A percentile compares a stretch with the other conserved stretches of the same genome.
phyloP scores from a whole-genome alignment of 2,797 vertebrate genomes.

The Girardinus metallicus region DNA sequence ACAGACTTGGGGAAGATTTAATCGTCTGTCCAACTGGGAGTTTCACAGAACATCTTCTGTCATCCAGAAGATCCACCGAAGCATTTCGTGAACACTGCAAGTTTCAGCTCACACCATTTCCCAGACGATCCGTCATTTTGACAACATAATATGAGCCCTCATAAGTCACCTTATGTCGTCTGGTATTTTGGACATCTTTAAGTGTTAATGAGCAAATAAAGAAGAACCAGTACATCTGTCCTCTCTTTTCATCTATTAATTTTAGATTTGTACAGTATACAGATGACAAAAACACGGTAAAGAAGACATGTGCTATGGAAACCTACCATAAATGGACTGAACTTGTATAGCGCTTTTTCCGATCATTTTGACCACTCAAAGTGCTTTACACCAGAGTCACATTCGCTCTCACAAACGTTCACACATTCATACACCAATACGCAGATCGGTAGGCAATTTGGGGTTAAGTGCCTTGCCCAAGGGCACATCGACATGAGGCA shows the following conservation, averaged over 20 bases:
- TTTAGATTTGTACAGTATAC: neutral
- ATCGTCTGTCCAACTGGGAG: neutral
- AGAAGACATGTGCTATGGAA: neutral
- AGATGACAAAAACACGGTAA: neutral
- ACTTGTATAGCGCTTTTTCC: too few relatives aligned
- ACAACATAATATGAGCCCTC: neutral
- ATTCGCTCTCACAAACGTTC: too few relatives aligned
- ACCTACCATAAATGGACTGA: neutral
- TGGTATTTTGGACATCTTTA: neutral
- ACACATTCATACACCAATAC: too few relatives aligned
- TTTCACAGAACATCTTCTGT: slow-evolving; percentile 10
- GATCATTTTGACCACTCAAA: too few relatives aligned
- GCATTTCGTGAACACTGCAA: neutral
- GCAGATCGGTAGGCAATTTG: too few relatives aligned
- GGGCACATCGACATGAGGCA: too few relatives aligned
- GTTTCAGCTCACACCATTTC: neutral
- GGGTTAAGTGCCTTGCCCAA: too few relatives aligned
- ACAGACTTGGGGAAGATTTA: neutral
- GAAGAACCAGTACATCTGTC: neutral
- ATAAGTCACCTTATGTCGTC: neutral
- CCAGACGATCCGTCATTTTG: neutral
- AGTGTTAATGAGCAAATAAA: neutral
- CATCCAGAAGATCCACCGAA: slow-evolving; percentile 13
- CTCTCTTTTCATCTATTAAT: neutral
- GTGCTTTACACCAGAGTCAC: too few relatives aligned